phyloP scores from a whole-genome alignment of 2,113 vertebrate species.

The Arizona elegans region DNA sequence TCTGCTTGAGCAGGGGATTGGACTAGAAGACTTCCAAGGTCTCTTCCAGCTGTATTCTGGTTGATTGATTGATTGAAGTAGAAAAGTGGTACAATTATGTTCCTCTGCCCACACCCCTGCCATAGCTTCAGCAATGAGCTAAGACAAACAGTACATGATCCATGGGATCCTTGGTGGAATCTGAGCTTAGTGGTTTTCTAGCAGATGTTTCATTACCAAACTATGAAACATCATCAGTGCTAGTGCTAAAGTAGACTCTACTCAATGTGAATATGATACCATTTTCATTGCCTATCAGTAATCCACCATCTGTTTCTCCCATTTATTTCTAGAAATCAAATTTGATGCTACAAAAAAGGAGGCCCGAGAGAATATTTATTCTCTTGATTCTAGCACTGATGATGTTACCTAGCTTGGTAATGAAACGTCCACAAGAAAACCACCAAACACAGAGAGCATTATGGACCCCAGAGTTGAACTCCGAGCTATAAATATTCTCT shows the following conservation, averaged over 20 bases:
- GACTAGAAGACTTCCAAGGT: neutral
- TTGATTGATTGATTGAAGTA: neutral
- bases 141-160: neutral
- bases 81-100: neutral
- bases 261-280: neutral
- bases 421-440: neutral
- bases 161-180: neutral
- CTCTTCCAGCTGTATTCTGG: neutral
- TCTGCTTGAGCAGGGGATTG: neutral
- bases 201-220: neutral
- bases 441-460: neutral
- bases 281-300: neutral
- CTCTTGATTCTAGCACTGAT: neutral
- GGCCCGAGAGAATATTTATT: neutral
- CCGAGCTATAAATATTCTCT: neutral
- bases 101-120: neutral
- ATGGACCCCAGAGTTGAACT: neutral
- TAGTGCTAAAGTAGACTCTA: neutral
- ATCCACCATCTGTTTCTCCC: neutral
- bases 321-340: neutral
- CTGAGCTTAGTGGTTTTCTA: neutral
- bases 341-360: neutral
- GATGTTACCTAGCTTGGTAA: neutral
- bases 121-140: neutral
- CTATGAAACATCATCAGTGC: neutral